Evolutionary conservation across 2,888 invertebrate genomes (phyloP).

Genomic region (Halocaridina rubra): DNA sequence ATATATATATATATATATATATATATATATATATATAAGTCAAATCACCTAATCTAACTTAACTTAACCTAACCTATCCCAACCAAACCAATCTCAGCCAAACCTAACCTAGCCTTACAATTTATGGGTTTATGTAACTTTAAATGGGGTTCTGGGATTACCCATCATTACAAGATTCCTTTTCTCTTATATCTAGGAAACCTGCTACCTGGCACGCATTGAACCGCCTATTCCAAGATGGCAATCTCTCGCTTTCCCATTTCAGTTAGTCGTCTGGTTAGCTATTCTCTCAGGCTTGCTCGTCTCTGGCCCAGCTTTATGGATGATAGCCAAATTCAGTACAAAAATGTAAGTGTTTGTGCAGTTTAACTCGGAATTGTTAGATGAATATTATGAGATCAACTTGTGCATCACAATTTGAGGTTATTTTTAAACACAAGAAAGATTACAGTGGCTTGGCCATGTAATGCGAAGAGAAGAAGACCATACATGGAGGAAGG

Average conservation of each 20-base stretch:
- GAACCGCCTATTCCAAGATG: background rate
- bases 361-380: background rate
- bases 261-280: slow-evolving; percentile 14
- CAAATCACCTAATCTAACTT: too few species aligned
- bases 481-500: too few species aligned
- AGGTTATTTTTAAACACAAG: too few species aligned
- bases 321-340: background rate
- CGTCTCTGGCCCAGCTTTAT: background rate
- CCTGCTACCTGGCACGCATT: background rate
- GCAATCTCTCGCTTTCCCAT: slow-evolving; percentile 33
- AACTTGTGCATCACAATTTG: too few species aligned
- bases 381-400: too few species aligned
- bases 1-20: background rate
- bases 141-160: background rate
- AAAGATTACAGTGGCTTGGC: too few species aligned
- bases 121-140: too few species aligned
- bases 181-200: background rate
- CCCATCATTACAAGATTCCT: background rate
- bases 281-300: background rate
- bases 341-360: background rate
- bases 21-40: background rate
- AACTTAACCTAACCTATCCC: too few species aligned
- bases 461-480: too few species aligned
- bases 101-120: too few species aligned
- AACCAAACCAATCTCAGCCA: too few species aligned